Evolutionary conservation across 2,888 invertebrate species (phyloP), one percentile per base, ranked within the genome.

Genomic region (Brachynemurus nebulosus): DNA sequence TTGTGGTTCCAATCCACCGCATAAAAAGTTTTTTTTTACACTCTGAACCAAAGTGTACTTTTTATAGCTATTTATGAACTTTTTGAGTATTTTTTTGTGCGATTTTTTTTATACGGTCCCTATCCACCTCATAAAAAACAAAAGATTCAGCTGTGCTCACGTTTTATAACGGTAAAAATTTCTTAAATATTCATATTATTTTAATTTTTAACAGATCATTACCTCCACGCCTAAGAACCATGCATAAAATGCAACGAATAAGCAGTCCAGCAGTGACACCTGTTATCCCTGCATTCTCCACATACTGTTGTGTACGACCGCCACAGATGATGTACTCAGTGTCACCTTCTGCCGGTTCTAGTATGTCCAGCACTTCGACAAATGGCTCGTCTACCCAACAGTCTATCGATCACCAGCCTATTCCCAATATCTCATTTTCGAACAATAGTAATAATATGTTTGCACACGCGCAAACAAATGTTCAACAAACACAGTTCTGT

Each of bases 121-220:
- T n/a, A n/a, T n/a, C n/a, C n/a, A n/a, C n/a, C n/a, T n/a, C n/a
- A n/a, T n/a, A n/a, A n/a, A n/a, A n/a, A n/a, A n/a, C n/a, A n/a
- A n/a, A n/a, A n/a, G n/a, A n/a, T n/a, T n/a, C n/a, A n/a, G n/a
- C n/a, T n/a, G n/a, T n/a, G n/a, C n/a, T n/a, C n/a, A n/a, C n/a
- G n/a, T n/a, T n/a, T n/a, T n/a, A n/a, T n/a, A n/a, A n/a, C n/a
- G n/a, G n/a, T n/a, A n/a, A n/a, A n/a, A n/a, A n/a, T n/a, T n/a
- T n/a, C n/a, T n/a, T n/a, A n/a, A n/a, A n/a, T n/a, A n/a, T n/a
- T 11, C 6, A 30, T 30, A 30, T 12, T 12, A 30, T 30, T 11
- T 40, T n/a, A 11, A 27, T 41, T 40, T 33, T 45, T 50, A 47
- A 19, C 43, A 55, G 54, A 17, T 56, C 56, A 17, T 54, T 57